These are phyloP conservation scores for Lochmaea crataegi DNA, from an alignment of 2,888 invertebrate species.

Conservation along the genomic window DNA sequence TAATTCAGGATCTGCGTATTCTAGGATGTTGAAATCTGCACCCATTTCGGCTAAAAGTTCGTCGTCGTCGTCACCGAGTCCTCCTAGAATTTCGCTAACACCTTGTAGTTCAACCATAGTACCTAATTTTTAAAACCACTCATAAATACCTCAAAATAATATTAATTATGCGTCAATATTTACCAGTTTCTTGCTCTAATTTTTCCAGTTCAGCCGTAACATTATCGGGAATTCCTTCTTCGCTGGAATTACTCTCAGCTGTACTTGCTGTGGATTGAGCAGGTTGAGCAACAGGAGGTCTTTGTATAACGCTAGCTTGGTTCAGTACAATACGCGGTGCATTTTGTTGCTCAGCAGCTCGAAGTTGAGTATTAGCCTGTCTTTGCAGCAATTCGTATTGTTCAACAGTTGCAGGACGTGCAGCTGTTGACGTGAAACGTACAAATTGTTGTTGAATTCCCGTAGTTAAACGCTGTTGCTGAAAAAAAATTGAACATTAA, in stretches of 20 bases:
- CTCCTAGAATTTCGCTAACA: constrained; percentile 84
- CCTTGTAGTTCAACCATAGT: constrained; percentile 71
- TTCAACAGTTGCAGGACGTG: constrained; percentile 57
- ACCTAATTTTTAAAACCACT: constrained; percentile 36
- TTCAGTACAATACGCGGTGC: constrained; percentile 42
- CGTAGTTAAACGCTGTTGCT: constrained; percentile 46
- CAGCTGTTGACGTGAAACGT: constrained; percentile 49
- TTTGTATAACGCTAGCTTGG: constrained; percentile 46
- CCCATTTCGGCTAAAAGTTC: constrained; percentile 92
- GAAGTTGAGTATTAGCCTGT: constrained; percentile 50
- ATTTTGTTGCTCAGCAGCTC: constrained; percentile 47
- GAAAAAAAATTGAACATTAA: constrained; percentile 5
- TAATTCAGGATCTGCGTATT: constrained; percentile 94
- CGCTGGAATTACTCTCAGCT: constrained; percentile 46
- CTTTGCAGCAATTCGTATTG: constrained; percentile 58
- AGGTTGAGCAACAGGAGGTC: constrained; percentile 42
- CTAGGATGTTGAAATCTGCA: constrained; percentile 93
- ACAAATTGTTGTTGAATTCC: constrained; percentile 50
- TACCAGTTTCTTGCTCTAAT: constrained; percentile 74
- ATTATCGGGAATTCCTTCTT: constrained; percentile 74
- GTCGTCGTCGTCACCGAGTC: constrained; percentile 86
- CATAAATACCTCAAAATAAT: neutral
- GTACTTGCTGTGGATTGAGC: constrained; percentile 27
- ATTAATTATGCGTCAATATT: neutral
- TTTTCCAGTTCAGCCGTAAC: constrained; percentile 78